Base-by-base conservation (phyloP, 2,113 vertebrate species). In the Python bivittatus region DNA sequence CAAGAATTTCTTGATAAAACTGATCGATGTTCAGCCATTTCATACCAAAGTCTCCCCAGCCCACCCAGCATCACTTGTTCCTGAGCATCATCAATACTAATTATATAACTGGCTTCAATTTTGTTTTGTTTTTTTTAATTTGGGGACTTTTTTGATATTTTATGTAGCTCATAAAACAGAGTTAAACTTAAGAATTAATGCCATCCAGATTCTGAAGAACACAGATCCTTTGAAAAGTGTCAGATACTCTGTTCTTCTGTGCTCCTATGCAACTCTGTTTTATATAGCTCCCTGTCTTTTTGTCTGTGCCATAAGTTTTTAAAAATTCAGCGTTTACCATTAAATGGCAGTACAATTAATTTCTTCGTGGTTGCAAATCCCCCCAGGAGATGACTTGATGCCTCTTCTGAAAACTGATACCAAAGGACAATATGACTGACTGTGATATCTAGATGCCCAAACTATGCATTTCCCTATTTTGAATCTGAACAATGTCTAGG, bases 401-500 rank as follows among this genome's bases (percentile, higher is more conserved):
- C 52, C 29, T 85, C 58, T 23, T 17, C 94, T 90, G 89, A 92
- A 53, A 92, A 93, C 44, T 29, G 91, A 95, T 94, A 91, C 95
- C 90, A 93, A 92, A 85, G 72, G n/a, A 95, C 94, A 95, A 84
- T 91, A 79, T 60, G 11, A 0, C 44, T 56, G 44, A 17, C 17
- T 79, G 42, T 29, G 58, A 8, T 68, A 42, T 87, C 95, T 96
- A 60, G 87, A 86, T 89, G 60, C 33, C 94, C 91, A 91, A 3
- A 54, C 42, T 20, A 1, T 93, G 38, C 96, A 93, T 93, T 94
- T 92, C 90, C 94, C 95, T 97, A 8, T 95, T 97, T 58, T 92
- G 88, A 96, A 95, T 92, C 61, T 93, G 93, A 95, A 96, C 96
- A 90, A 93, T 72, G 3, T 96, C 95, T 96, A 94, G 79, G 92